phyloP scores from a whole-genome alignment of 2,888 invertebrate species.

The Urechis unicinctus region DNA sequence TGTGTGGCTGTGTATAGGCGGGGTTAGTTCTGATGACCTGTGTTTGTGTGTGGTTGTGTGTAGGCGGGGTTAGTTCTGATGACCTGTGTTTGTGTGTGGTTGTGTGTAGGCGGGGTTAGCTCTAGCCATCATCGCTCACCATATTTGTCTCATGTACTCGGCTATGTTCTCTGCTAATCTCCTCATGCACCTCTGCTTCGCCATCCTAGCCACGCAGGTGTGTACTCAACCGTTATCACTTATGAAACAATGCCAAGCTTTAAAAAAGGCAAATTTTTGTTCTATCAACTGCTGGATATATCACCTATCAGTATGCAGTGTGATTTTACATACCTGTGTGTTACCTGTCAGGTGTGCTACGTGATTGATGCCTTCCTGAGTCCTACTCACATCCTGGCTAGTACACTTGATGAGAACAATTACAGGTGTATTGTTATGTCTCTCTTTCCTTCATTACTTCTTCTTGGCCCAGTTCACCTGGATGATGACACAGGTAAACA shows the following conservation, averaged over 20 bases:
- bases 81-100: background rate
- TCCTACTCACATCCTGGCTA: conserved; percentile 31
- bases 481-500: conserved; percentile 41
- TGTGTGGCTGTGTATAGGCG: too few relatives aligned
- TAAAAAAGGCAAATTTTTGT: too few relatives aligned
- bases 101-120: conserved; percentile 23
- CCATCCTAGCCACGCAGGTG: conserved; percentile 41
- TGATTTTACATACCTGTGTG: too few relatives aligned
- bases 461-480: conserved; percentile 46
- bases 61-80: conserved; percentile 26
- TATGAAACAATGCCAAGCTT: too few relatives aligned
- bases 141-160: conserved; percentile 27
- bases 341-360: conserved; percentile 42
- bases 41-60: background rate
- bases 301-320: too few relatives aligned
- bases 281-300: too few relatives aligned
- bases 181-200: conserved; percentile 44
- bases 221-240: conserved; percentile 1
- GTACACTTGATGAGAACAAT: conserved; percentile 27
- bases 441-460: conserved; percentile 43
- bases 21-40: too few relatives aligned
- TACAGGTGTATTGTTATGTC: conserved; percentile 45
- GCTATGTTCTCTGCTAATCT: conserved; percentile 42
- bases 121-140: conserved; percentile 35
- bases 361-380: conserved; percentile 42